Evolutionary conservation across 53 echinoderm and acorn worm genomes (phyloP).

Genomic region (Arbacia lixula): DNA sequence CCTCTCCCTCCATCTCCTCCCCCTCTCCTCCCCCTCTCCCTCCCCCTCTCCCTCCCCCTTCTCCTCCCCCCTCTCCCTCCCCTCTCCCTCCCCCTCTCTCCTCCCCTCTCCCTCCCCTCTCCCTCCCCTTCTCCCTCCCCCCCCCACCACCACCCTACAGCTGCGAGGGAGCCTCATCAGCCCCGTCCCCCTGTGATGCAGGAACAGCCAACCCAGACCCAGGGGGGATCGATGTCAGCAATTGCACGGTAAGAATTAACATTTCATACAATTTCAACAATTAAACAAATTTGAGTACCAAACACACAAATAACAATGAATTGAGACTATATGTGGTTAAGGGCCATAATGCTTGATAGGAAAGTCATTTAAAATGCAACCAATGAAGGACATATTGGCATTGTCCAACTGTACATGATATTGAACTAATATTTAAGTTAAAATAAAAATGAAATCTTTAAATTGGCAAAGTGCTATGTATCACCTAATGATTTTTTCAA

Average conservation of each 20-base stretch:
- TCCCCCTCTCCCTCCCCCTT: not conserved
- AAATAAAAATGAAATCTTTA: too few relatives aligned
- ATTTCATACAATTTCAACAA: not conserved
- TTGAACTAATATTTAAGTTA: too few relatives aligned
- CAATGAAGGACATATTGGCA: too few relatives aligned
- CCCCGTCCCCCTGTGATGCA: slow-evolving; percentile 66
- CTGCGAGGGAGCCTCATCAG: slow-evolving; percentile 69
- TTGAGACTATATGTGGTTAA: not conserved
- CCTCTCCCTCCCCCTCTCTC: not conserved
- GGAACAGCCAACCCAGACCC: slow-evolving; percentile 72
- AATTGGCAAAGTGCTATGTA: too few relatives aligned
- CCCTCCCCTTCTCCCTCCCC: not conserved
- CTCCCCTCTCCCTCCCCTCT: not conserved
- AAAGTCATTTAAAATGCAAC: not conserved
- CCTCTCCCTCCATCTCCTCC: not conserved
- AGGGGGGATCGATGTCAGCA: slow-evolving; percentile 57
- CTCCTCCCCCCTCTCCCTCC: not conserved
- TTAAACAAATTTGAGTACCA: not conserved
- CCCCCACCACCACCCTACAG: slow-evolving; percentile 19
- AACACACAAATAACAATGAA: not conserved
- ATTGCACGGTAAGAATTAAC: slow-evolving; percentile 68
- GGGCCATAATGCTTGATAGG: not conserved
- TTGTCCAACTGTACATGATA: too few relatives aligned
- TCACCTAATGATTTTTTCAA: too few relatives aligned
- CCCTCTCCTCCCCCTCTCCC: not conserved